Evolutionary conservation across 2,113 vertebrate species (phyloP).

Genomic region (Rhinoptilus africanus): DNA sequence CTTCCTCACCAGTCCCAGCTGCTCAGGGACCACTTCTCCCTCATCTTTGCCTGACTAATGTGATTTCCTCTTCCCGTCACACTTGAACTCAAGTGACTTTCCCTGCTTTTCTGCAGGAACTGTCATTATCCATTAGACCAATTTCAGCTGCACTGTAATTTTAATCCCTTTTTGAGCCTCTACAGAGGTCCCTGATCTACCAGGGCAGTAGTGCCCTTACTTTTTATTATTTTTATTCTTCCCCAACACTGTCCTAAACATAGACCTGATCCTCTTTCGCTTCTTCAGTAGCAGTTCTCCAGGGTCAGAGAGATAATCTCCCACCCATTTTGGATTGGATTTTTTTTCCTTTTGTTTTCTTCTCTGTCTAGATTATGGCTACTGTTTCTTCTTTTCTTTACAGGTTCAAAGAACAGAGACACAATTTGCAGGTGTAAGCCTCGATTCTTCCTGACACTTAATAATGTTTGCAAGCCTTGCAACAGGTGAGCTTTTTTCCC

Average conservation of each 20-base stretch:
- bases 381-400: neutral
- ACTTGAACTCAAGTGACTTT: constrained; percentile 48
- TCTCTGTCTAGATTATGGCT: neutral
- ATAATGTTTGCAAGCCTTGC: constrained; percentile 45
- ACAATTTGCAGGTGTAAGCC: constrained; percentile 53
- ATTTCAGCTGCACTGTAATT: neutral
- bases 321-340: neutral
- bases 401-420: constrained; percentile 43
- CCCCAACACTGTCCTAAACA: neutral
- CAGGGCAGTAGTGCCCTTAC: neutral
- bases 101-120: neutral
- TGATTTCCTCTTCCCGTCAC: constrained; percentile 24
- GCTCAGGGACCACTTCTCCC: constrained; percentile 34
- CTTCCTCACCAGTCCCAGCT: constrained; percentile 52
- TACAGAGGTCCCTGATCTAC: neutral
- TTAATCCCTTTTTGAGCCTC: neutral
- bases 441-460: neutral
- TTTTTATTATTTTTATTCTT: neutral
- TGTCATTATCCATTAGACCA: neutral
- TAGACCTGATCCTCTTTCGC: neutral
- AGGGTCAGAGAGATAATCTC: neutral
- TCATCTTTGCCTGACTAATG: constrained; percentile 28
- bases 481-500: constrained; percentile 25
- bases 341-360: neutral
- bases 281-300: neutral